Base-by-base conservation (phyloP, 2,888 invertebrate species). In the Byasa hedistus region DNA sequence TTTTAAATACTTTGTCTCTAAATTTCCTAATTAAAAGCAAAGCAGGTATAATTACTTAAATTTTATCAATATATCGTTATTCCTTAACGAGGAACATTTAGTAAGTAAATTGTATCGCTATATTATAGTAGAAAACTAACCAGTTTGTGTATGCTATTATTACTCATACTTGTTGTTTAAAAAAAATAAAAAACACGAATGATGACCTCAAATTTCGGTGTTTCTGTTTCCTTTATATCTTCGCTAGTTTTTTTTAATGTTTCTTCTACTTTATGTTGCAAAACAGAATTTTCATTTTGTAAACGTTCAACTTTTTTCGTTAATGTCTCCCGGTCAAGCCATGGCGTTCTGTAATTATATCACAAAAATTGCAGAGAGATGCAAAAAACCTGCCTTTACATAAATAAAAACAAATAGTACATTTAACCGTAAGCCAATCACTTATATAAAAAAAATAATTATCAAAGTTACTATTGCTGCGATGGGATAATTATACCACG, bases 311-410 rank as follows among this genome's bases (percentile, higher is more conserved):
- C 74, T 72, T 83, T 90, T 71, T 85, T 87, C 57, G 76, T 74
- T 69, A 88, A 70, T 3, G 76, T 65, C 22, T 90, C 88, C 22
- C 91, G 82, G 69, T 91, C 91, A 63, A 86, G 48, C 91, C 91
- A 91, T 1, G 91, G 80, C 64, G 85, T 76, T 72, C 91, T 91
- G 60, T 48, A 69, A 58, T 54, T 22, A 55, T 57, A 23, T 55
- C 21, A 24, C 15, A 61, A 12, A 61, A 54, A 21, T 54, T 5
- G 52, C 22, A 54, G n/a, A 22, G 22, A 54, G 5, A n/a, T 19
- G 5, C n/a, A 0, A 19, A 19, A 48, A 19, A 15, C 12, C 8
- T n/a, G 5, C 48, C 48, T 4, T n/a, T 19, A 5, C n/a, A 48
- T 19, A 23, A 54, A 12, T 54, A 7, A 12, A 52, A 22, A 22